Evolutionary conservation across 2,797 vertebrate species (phyloP), one percentile per base, ranked within the genome.

Genomic region (Aeoliscus strigatus): DNA sequence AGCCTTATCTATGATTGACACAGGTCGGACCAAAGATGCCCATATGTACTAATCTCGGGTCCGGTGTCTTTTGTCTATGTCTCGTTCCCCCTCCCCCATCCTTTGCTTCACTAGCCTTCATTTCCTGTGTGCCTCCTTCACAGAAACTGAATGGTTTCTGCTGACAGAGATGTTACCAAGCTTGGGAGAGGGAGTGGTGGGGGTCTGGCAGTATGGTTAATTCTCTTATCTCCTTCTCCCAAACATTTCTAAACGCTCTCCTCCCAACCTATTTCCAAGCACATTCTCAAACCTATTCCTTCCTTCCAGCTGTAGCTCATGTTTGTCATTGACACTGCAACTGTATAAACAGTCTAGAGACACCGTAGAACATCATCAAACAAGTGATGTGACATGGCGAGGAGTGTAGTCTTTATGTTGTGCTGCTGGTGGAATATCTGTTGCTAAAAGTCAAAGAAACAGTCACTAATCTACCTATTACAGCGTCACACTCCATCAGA

Each of bases 211-310:
- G 27, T 53, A 14, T 60, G 72, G 53, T 63, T 81, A 81, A 83
- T 82, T 68, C 73, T 84, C 81, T 86, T 86, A 86, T 88, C 84
- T 77, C 53, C 23, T 44, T 38, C 53, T 42, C 77, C 70, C 84
- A 83, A 83, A 75, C 68, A 24, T 62, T 58, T 65, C 56, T 34
- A 48, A 63, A 72, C 45, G 41, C 42, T 42, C 34, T 54, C 47
- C 52, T 70, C 39, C 35, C 39, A 60, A 30, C 26, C 35, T 12
- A 25, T 65, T 59, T 51, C 52, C 28, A 51, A 39, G 52, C 37
- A n/a, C 39, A 39, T 32, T 56, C 50, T 37, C 34, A 58, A 45
- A 51, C 35, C 30, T 32, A 39, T 37, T 54, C 30, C 37, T 12
- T 17, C n/a, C 38, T 36, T 69, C 27, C 12, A 37, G 50, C 32